Base-by-base conservation (phyloP, 1,140 invertebrate species). In the Euwallacea fornicatus region DNA sequence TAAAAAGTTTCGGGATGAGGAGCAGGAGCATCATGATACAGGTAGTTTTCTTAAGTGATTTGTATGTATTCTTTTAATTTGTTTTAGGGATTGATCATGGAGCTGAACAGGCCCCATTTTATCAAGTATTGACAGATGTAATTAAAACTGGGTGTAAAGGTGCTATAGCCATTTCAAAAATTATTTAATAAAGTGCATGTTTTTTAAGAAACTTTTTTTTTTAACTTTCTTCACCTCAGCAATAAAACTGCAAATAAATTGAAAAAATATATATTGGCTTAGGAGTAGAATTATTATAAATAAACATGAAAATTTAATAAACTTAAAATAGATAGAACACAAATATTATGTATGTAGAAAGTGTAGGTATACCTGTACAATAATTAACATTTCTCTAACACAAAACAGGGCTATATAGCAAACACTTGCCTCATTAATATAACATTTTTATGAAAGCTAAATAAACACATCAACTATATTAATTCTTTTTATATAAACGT, bases 11-110 rank as follows among this genome's bases (percentile, higher is more conserved):
- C 87, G 98, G 50, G 96, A 99, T 82, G 98, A 99, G 78, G 98
- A 99, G 81, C 91, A 98, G 80, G 95, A 99, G 77, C 98, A 99
- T 83, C 96, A 98, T 81, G 97, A 99, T 79, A 96, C 91, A 0
- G 98, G 69, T 71, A 65, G 33, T 13, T 41, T 53, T 53, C 50
- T 33, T 33, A 33, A n/a, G 21, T 4, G 4, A 33, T 33, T 33
- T 33, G 21, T 33, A 4, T 33, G 21, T 33, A 33, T 33, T 33
- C 21, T 33, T 33, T 42, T 56, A n/a, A 60, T 69, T 58, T 60
- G 7, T 71, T 70, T 56, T 61, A 71, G 69, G 97, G 10, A 86
- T 99, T 50, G 89, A 94, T 77, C 88, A 97, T 74, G 95, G 97
- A 15, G 98, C 97, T 0, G 90, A 97, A 80, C 89, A 97, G 83